phyloP scores from a whole-genome alignment of 2,888 invertebrate genomes.

The Eupithecia insigniata region DNA sequence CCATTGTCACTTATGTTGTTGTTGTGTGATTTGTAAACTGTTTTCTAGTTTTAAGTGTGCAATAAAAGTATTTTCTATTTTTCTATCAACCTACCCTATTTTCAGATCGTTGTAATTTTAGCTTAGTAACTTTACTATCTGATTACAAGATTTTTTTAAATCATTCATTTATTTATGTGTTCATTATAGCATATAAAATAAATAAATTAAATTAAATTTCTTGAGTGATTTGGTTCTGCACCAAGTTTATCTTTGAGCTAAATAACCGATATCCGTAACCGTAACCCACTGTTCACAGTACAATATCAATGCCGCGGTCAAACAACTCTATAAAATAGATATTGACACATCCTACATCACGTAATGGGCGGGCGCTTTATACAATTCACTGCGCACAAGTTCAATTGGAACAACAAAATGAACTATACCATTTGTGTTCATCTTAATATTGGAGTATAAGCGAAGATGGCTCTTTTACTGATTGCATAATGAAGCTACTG shows the following conservation, averaged over 20 bases:
- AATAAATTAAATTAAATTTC: too few species aligned
- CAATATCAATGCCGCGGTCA: neutral
- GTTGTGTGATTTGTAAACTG: too few species aligned
- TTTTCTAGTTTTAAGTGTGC: too few species aligned
- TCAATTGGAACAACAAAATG: slow-evolving; percentile 28
- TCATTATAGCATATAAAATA: too few species aligned
- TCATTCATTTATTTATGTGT: too few species aligned
- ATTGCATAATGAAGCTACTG: neutral
- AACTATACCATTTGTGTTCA: neutral
- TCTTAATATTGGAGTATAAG: neutral
- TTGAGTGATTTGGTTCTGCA: neutral
- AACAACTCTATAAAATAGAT: slow-evolving; percentile 21
- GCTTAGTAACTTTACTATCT: too few species aligned
- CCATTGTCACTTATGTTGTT: too few species aligned
- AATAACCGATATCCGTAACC: neutral
- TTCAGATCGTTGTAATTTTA: too few species aligned
- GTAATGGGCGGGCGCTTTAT: slow-evolving; percentile 36
- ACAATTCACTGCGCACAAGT: slow-evolving; percentile 33
- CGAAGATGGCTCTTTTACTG: neutral
- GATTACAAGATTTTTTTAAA: too few species aligned
- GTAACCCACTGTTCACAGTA: neutral
- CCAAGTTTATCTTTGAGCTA: neutral
- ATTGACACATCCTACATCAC: slow-evolving; percentile 30
- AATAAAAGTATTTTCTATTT: too few species aligned
- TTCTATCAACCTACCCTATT: too few species aligned